Evolutionary conservation across 1,140 invertebrate species (phyloP).

Genomic region (Diabrotica undecimpunctata): DNA sequence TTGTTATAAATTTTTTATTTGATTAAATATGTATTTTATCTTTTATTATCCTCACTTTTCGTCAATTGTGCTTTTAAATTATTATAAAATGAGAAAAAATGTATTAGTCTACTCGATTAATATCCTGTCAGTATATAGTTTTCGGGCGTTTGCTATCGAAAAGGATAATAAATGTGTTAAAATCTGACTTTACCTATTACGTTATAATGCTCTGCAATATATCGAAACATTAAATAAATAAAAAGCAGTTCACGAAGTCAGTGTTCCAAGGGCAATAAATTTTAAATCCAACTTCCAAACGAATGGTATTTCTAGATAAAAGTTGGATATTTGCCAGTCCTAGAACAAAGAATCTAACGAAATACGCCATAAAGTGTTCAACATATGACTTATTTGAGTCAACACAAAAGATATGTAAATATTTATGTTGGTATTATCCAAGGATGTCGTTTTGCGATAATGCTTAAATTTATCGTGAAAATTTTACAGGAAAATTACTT

Average conservation of each 20-base stretch:
- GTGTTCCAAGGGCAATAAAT: not conserved
- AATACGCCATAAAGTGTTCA: not conserved
- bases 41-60: no score
- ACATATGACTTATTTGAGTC: slow-evolving; percentile 2
- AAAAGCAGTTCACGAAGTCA: not conserved
- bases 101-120: no score
- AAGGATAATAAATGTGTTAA: no score
- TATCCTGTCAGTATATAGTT: no score
- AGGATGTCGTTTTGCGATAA: not conserved
- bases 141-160: no score
- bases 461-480: not conserved
- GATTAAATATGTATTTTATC: no score
- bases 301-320: not conserved
- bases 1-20: no score
- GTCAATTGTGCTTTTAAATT: no score
- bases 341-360: not conserved
- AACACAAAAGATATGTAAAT: slow-evolving; percentile 1
- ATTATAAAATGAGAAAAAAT: no score
- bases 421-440: not conserved
- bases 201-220: not conserved
- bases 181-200: no score
- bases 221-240: not conserved
- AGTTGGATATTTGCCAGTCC: not conserved
- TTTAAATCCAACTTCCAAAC: not conserved
- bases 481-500: not conserved